Percentiles rank a stretch among this genome's conserved stretches.
Evolutionary conservation across 2,888 invertebrate species (phyloP).

Genomic region (Thereva unica): DNA sequence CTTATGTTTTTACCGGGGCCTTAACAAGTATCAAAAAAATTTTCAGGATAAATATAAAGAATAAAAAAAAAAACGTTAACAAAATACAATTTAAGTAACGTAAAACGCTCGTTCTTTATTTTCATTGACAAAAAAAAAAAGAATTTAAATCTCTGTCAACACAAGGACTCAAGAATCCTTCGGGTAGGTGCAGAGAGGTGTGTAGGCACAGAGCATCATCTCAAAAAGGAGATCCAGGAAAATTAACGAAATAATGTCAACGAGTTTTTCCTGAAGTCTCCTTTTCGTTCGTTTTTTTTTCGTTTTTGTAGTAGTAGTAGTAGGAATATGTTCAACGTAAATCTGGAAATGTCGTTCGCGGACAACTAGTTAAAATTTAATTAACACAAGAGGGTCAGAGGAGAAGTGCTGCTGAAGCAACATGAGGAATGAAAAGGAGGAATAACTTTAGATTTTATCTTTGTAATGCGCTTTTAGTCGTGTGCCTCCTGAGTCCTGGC

Average conservation of each 20-base stretch:
- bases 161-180: no score
- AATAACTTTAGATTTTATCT: conserved; percentile 9
- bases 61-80: no score
- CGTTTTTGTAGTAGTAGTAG: no score
- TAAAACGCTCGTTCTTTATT: no score
- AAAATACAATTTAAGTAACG: no score
- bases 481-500: no score
- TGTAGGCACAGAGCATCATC: conserved; percentile 38
- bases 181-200: neutral
- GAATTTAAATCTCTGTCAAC: no score
- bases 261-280: conserved; percentile 26
- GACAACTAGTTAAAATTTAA: conserved; percentile 36
- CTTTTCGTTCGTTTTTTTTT: neutral
- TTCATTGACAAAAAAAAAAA: no score
- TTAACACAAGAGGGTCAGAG: conserved; percentile 21
- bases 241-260: conserved; percentile 36
- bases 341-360: conserved; percentile 14
- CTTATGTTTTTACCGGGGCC: no score
- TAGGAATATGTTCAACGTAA: conserved; percentile 24
- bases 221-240: conserved; percentile 45
- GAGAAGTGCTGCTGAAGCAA: neutral
- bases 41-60: no score
- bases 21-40: no score
- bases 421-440: neutral
- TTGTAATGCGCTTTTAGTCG: neutral